Evolutionary conservation across 2,797 vertebrate species (phyloP), one percentile per base, ranked within the genome.

Genomic region (Hoplostethus mediterraneus): DNA sequence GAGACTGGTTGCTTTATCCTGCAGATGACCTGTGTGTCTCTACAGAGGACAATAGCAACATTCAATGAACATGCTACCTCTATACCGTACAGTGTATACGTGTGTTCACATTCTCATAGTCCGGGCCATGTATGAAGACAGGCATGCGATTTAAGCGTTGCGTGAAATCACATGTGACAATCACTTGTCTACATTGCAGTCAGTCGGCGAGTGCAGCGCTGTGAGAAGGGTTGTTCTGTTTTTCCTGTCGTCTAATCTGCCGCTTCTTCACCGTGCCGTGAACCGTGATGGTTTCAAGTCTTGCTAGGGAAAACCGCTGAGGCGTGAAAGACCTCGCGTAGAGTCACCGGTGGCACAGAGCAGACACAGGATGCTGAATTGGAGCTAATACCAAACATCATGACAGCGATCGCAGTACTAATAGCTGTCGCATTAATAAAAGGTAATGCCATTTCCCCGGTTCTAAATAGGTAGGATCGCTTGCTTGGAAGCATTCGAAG

Each of bases 401-500:
- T 52, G 17, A 40, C 13, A 55, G 53, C 67, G 59, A 79, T 66
- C 75, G 61, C 0, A 51, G 67, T 62, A 65, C 59, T 54, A 71
- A 75, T 40, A 71, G 30, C 40, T 48, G 51, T 33, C 74, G 61
- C 59, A 71, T 79, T 68, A 59, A 42, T 33, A 53, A 62, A 40
- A 67, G 75, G 77, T 74, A 75, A 80, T 54, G 30, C 66, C 62
- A 63, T 59, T 55, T 78, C 64, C 77, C 47, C 3, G 0, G 55
- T 54, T 67, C 25, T 28, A 63, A 73, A 64, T 58, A 56, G 63
- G 51, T 72, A 51, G 68, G 67, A 74, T 72, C 75, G 49, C 53
- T 73, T 49, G 33, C 64, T 80, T 72, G 77, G 84, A 77, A 71
- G 63, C 0, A 62, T 51, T 71, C 73, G 45, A 63, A 78, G 75